Percentiles rank a stretch among this genome's conserved stretches.
phyloP scores from a whole-genome alignment of 2,888 invertebrate genomes.

The Drosophila incognita region DNA sequence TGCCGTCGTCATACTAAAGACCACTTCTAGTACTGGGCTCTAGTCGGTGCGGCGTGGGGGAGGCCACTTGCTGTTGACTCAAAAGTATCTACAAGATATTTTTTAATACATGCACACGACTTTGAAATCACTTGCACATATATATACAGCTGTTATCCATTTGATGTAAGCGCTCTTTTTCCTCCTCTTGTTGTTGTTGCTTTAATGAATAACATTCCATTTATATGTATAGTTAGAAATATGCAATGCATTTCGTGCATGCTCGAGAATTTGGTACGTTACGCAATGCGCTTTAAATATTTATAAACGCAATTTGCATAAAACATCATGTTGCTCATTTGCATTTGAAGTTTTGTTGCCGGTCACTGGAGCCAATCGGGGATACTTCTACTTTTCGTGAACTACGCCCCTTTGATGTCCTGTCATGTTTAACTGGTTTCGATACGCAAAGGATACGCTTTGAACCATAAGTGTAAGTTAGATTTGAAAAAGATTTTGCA shows the following conservation, averaged over 20 bases:
- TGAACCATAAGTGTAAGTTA: conserved; percentile 19
- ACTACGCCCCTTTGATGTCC: conserved; percentile 73
- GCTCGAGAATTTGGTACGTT: conserved; percentile 7
- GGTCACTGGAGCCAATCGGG: conserved; percentile 41
- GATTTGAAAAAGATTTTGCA: conserved; percentile 55
- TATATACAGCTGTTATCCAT: conserved; percentile 43
- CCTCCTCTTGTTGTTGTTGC: conserved; percentile 45
- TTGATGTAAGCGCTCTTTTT: conserved; percentile 54
- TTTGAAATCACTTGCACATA: conserved; percentile 39
- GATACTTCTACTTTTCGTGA: conserved; percentile 54
- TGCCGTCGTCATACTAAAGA: conserved; percentile 50
- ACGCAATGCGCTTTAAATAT: conserved; percentile 57
- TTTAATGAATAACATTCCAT: conserved; percentile 71
- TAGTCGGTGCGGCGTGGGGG: background rate
- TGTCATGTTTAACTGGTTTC: conserved; percentile 65
- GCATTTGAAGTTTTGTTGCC: conserved; percentile 42
- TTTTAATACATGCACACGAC: conserved; percentile 78
- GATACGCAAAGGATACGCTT: conserved; percentile 18
- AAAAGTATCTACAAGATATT: conserved; percentile 79
- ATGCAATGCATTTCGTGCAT: conserved; percentile 62
- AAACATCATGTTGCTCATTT: conserved; percentile 50
- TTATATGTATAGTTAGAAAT: conserved; percentile 27
- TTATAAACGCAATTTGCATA: conserved; percentile 52
- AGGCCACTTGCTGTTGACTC: conserved; percentile 25
- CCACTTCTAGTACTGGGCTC: conserved; percentile 61